Base-by-base conservation (phyloP, 1,140 invertebrate genomes). In the Pinna nobilis region DNA sequence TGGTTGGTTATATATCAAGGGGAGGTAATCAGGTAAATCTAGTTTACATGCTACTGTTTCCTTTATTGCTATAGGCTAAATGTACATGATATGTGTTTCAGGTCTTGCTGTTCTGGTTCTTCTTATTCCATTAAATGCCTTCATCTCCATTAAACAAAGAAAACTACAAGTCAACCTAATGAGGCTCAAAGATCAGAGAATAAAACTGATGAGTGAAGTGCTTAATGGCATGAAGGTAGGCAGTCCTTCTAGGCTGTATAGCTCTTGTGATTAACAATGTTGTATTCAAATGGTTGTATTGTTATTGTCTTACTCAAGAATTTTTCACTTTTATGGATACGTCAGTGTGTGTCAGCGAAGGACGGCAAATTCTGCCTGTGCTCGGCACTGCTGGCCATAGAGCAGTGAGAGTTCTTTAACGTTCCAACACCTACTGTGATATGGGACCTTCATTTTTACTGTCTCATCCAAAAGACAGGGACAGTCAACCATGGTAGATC, bases 101-200 rank as follows among this genome's bases (percentile, higher is more conserved):
- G 72, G 72, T 47, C 55, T 90, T 7, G 82, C 44, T 15, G 80
- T 89, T 5, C 86, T 90, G 83, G 49, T 90, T 13, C 71, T 90
- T 1, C 76, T 90, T 39, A 84, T 91, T 20, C 90, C 89, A 0
- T 87, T 98, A 4, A 98, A 98, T 88, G 94, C 94, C 1, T 33
- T 79, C 11, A 94, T 98, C 73, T 95, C 96, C 2, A 94, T 93
- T 84, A 94, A 94, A 87, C 93, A 92, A 15, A 87, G 89, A 66
- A 88, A 86, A 66, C 90, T 97, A 68, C 88, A 90, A 84, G 70
- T 82, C 25, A 61, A 71, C 50, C 84, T 88, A 73, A 90, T 93
- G 76, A 88, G 85, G 50, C 79, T 91, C 13, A 91, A 92, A 57
- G 93, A 94, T 78, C 79, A 88, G 57, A 85, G 93, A 76, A 81